Percentiles rank a stretch among this genome's conserved stretches.
These are phyloP conservation scores for Sandelia bainsii DNA, from an alignment of 2,797 vertebrate species.

Conservation along the genomic window DNA sequence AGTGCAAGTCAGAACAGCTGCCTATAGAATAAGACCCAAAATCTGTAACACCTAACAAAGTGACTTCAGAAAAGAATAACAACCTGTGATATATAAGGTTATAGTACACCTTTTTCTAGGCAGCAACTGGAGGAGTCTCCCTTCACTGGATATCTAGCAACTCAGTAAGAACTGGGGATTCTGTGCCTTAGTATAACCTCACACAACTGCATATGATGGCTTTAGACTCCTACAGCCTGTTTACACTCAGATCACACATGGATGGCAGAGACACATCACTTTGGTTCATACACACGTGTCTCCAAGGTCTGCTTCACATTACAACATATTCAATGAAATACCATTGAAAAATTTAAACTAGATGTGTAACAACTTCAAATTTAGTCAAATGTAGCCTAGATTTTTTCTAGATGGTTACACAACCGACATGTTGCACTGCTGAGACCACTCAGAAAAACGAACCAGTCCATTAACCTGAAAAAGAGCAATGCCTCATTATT, in stretches of 20 bases:
- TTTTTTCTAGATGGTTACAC: not conserved
- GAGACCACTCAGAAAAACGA: not conserved
- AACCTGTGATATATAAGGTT: too few relatives aligned
- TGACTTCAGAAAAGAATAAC: not conserved
- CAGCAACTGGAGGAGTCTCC: too few relatives aligned
- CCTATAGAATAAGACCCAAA: not conserved
- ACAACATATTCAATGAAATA: too few relatives aligned
- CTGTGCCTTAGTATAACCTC: not conserved
- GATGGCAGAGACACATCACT: too few relatives aligned
- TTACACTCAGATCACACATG: too few relatives aligned
- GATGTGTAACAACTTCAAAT: not conserved
- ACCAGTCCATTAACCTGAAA: not conserved
- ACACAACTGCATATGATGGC: too few relatives aligned
- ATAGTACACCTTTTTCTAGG: not conserved
- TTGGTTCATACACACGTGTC: too few relatives aligned
- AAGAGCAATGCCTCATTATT: constrained; percentile 5
- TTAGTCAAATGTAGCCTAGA: not conserved
- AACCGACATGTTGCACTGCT: not conserved
- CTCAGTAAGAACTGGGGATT: not conserved
- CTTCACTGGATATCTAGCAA: too few relatives aligned
- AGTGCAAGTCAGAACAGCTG: not conserved
- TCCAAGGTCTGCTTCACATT: too few relatives aligned
- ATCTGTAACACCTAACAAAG: not conserved
- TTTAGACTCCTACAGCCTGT: too few relatives aligned
- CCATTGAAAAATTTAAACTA: too few relatives aligned